Evolutionary conservation across 2,888 invertebrate genomes (phyloP).

Genomic region (Cheilosia impressa): DNA sequence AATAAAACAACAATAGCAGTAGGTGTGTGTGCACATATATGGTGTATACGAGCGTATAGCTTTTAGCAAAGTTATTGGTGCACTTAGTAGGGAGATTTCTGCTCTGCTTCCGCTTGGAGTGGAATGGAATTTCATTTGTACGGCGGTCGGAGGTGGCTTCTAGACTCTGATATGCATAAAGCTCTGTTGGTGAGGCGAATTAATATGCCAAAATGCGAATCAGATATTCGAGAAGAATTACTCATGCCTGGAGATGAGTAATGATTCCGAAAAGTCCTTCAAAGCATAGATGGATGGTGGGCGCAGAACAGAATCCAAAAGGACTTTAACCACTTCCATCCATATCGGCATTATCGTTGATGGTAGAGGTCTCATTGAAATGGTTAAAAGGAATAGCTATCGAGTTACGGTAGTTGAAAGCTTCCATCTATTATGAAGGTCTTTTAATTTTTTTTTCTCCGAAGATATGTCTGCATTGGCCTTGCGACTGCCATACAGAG

Average conservation of each 20-base stretch:
- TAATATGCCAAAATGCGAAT: slow-evolving; percentile 31
- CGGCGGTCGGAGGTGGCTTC: background rate
- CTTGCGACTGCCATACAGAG: background rate
- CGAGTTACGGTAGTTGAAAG: slow-evolving; percentile 62
- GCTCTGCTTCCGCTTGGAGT: slow-evolving; percentile 4
- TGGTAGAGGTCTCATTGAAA: slow-evolving; percentile 35
- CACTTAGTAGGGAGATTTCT: background rate
- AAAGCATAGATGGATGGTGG: slow-evolving; percentile 34
- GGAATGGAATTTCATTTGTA: slow-evolving; percentile 5
- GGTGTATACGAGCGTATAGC: background rate
- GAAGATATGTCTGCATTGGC: slow-evolving; percentile 29
- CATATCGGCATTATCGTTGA: slow-evolving; percentile 11
- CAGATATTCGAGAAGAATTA: slow-evolving; percentile 47
- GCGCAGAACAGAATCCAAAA: slow-evolving; percentile 43
- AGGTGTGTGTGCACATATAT: background rate
- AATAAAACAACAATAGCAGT: slow-evolving; percentile 23
- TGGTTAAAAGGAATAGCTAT: slow-evolving; percentile 50
- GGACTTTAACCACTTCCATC: slow-evolving; percentile 39
- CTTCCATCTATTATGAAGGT: slow-evolving; percentile 55
- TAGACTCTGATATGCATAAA: background rate
- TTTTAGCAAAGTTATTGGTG: background rate
- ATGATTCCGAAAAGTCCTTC: slow-evolving; percentile 25
- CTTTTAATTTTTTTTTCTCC: slow-evolving; percentile 10
- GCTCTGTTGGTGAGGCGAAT: background rate
- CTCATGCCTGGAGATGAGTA: slow-evolving; percentile 64